Conservation (phyloP, 2,888 invertebrate species). For the Oligia latruncula region DNA sequence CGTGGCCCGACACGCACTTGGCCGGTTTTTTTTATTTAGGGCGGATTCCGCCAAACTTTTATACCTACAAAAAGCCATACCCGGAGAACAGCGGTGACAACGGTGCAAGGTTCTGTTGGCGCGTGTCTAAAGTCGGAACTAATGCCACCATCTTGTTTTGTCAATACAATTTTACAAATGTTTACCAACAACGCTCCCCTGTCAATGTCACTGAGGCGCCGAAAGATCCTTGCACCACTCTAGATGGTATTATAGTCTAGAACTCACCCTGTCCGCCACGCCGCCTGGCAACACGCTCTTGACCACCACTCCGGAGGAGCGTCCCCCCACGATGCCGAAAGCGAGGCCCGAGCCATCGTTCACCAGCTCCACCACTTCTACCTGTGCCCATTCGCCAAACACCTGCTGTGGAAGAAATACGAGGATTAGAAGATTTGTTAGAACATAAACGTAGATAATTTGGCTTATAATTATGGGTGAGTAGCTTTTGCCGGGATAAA, state of each 20-base stretch:
- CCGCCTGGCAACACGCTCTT: slow-evolving; percentile 98
- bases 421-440: neutral
- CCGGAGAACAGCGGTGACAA: neutral
- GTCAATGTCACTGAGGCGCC: neutral
- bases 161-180: neutral
- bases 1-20: too few relatives aligned
- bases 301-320: slow-evolving; percentile 98
- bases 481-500: too few relatives aligned
- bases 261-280: slow-evolving; percentile 96
- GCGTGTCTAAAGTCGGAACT: neutral
- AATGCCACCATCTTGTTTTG: neutral
- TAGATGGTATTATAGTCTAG: neutral
- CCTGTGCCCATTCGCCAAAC: slow-evolving; percentile 98
- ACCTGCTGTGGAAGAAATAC: slow-evolving; percentile 90
- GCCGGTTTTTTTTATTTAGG: too few relatives aligned
- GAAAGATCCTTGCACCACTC: neutral
- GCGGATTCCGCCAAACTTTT: too few relatives aligned
- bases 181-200: neutral
- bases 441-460: too few relatives aligned
- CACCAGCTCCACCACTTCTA: slow-evolving; percentile 97
- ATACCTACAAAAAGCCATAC: too few relatives aligned
- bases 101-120: neutral
- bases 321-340: slow-evolving; percentile 97
- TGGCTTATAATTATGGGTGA: too few relatives aligned
- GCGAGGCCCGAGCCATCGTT: slow-evolving; percentile 98